Conservation (phyloP, 2,888 invertebrate species). For the Calameuta pallipes region DNA sequence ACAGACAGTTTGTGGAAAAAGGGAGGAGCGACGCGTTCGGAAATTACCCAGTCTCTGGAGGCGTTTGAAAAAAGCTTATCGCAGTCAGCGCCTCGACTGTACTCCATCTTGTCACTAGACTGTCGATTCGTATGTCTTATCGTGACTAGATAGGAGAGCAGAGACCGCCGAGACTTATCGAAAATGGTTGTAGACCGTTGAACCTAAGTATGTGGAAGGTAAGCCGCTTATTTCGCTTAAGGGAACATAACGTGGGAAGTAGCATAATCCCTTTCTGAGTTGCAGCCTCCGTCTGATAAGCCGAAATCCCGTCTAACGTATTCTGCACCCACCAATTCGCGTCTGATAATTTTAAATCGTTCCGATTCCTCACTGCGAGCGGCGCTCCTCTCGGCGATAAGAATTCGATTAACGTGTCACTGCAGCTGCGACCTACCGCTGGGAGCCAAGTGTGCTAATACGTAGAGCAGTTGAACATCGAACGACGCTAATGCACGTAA, state of each 20-base stretch:
- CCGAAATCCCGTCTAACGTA: too few species aligned
- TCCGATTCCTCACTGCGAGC: too few species aligned
- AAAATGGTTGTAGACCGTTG: conserved; percentile 8
- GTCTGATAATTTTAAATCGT: too few species aligned
- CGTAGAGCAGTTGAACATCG: too few species aligned
- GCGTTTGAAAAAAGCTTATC: conserved; percentile 22
- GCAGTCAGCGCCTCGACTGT: conserved; percentile 13
- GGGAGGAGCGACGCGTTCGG: conserved; percentile 14
- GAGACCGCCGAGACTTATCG: conserved; percentile 11
- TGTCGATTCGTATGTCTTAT: conserved; percentile 21
- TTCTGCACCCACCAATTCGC: too few species aligned
- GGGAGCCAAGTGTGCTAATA: too few species aligned
- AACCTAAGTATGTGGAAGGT: conserved; percentile 2
- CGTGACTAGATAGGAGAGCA: conserved; percentile 14
- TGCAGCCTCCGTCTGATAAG: too few species aligned
- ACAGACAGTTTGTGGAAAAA: neutral
- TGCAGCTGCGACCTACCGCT: too few species aligned
- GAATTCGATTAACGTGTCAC: too few species aligned
- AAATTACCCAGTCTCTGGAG: conserved; percentile 22
- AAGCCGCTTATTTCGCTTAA: conserved; percentile 7
- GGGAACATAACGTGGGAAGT: conserved; percentile 3
- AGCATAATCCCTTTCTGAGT: too few species aligned
- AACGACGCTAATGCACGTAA: too few species aligned
- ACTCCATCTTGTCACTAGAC: conserved; percentile 16
- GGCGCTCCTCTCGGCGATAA: too few species aligned